Evolutionary conservation across 2,113 vertebrate genomes (phyloP).

Genomic region (Glaucomys volans): DNA sequence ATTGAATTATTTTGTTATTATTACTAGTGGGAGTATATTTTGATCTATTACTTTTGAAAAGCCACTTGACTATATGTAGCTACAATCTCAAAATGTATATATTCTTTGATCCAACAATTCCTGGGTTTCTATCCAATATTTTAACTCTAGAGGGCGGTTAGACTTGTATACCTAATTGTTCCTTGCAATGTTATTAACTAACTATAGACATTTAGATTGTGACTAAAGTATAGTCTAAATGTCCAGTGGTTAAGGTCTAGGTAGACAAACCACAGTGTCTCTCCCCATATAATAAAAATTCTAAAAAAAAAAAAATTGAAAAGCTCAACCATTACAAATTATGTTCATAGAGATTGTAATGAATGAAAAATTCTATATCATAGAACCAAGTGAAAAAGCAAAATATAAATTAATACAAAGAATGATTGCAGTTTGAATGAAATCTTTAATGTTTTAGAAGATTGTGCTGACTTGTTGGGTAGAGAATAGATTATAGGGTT

Average conservation of each 20-base stretch:
- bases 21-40: not conserved
- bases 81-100: not conserved
- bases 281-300: not conserved
- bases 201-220: no score
- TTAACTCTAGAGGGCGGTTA: not conserved
- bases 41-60: not conserved
- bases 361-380: not conserved
- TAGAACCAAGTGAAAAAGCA: not conserved
- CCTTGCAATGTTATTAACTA: not conserved
- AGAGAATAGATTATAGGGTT: not conserved
- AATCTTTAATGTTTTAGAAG: not conserved
- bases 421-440: not conserved
- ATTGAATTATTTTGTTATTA: not conserved
- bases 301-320: no score
- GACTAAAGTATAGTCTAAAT: not conserved
- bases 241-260: not conserved
- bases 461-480: not conserved
- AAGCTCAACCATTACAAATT: not conserved
- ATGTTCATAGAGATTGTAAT: not conserved
- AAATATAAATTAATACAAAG: conserved; percentile 17
- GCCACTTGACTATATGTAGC: not conserved
- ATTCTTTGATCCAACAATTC: not conserved
- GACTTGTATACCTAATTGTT: not conserved
- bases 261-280: not conserved
- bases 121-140: not conserved